phyloP scores from a whole-genome alignment of 2,888 invertebrate species.

The Tetragonisca angustula region DNA sequence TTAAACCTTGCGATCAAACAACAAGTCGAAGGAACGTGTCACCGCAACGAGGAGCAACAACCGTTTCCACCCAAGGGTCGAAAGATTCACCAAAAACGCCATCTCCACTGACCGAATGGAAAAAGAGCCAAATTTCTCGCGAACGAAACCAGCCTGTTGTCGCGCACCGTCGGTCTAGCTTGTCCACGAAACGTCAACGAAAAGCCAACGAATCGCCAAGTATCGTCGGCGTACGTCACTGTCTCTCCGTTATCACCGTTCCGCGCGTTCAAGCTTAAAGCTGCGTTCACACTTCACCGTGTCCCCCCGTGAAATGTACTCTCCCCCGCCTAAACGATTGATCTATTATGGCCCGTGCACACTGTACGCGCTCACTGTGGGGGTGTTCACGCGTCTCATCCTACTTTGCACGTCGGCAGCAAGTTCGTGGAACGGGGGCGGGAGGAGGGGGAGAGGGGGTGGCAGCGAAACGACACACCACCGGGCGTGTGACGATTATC shows the following conservation, averaged over 20 bases:
- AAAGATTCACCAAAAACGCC: constrained; percentile 19
- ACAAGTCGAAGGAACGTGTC: background rate
- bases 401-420: background rate
- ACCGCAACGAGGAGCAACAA: background rate
- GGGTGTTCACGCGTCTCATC: constrained; percentile 36
- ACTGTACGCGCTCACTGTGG: constrained; percentile 51
- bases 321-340: constrained; percentile 55
- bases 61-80: background rate
- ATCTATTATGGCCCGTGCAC: constrained; percentile 51
- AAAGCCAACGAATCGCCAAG: constrained; percentile 30
- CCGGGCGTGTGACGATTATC: background rate
- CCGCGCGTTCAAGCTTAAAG: constrained; percentile 49
- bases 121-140: background rate
- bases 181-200: background rate
- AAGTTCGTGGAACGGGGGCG: background rate
- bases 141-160: background rate
- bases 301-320: constrained; percentile 40
- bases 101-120: background rate
- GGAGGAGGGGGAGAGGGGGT: too few relatives aligned
- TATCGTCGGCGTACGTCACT: constrained; percentile 64
- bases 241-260: constrained; percentile 49
- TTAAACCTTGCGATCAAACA: background rate
- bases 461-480: background rate
- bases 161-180: background rate
- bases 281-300: constrained; percentile 68